Base-by-base conservation (phyloP, 2,797 vertebrate genomes). In the Pangasius sanitwongsei region DNA sequence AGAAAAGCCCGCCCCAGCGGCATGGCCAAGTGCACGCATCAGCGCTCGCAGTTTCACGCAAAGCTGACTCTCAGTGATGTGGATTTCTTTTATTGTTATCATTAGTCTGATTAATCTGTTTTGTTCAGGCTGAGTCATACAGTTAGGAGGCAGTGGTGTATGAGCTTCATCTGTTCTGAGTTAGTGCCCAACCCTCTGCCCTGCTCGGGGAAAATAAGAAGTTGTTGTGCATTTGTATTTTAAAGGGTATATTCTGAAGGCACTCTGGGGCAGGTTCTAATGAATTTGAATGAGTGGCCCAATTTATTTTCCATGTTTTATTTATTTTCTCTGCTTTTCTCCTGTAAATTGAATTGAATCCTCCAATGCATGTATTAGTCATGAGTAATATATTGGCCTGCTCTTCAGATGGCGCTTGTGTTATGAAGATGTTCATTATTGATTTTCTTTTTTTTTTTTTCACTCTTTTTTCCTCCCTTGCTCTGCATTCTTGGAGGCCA, bases 231-330 rank as follows among this genome's bases (percentile, higher is more conserved):
- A 87, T 92, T 90, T 74, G 61, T 87, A 89, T 93, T 91, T 93
- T 94, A 93, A 94, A 90, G 91, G 78, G 92, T 94, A 94, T 94
- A 94, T 95, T 95, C 93, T 92, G 91, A 94, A 91, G 91, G 93
- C 94, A 93, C 94, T 94, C 92, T 88, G 92, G 94, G 93, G 94
- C 93, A 92, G 91, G 93, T 95, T 95, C 93, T 96, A 96, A 96
- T 96, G 96, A 96, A 96, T 97, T 95, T 96, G 95, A 96, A 97
- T 96, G 95, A 96, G 95, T 92, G 91, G 94, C 94, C 96, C 96
- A 94, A 96, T 96, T 97, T 96, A 95, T 96, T 96, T 96, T 95
- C 94, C 94, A 95, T 95, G 96, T 96, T 96, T 96, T 96, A 96
- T 96, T 96, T 96, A 96, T 96, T 95, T 96, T 50, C 50, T 67